Evolutionary conservation across 1,140 invertebrate species (phyloP).

Genomic region (Hesperophylax magnus): DNA sequence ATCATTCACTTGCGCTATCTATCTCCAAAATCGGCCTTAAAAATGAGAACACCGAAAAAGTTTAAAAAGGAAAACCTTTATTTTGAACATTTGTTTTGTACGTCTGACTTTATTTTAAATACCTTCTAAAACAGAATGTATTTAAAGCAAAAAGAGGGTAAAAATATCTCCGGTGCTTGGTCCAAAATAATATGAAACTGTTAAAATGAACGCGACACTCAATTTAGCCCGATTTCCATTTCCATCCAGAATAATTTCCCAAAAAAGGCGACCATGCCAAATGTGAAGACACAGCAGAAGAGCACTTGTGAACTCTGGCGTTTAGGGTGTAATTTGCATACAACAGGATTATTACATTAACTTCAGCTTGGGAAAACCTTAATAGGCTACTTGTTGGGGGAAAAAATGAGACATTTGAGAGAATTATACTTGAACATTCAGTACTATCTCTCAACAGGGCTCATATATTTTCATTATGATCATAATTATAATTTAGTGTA

Average conservation of each 20-base stretch:
- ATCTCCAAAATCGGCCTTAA: no score
- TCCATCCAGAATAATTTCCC: not conserved
- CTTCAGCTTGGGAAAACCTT: conserved; percentile 44
- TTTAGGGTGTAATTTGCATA: conserved; percentile 57
- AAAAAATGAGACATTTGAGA: conserved; percentile 51
- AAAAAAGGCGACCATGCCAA: conserved; percentile 25
- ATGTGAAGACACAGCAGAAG: conserved; percentile 45
- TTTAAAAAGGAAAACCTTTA: no score
- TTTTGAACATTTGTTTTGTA: no score
- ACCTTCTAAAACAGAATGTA: no score
- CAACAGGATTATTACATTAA: conserved; percentile 58
- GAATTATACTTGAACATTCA: conserved; percentile 45
- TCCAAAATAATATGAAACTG: not conserved
- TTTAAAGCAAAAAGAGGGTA: no score
- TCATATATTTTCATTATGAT: conserved; percentile 40
- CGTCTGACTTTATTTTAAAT: no score
- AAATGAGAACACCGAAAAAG: no score
- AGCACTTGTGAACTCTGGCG: conserved; percentile 51
- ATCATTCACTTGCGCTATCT: no score
- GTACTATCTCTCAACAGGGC: conserved; percentile 5
- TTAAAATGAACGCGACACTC: conserved; percentile 15
- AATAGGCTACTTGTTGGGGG: conserved; percentile 55
- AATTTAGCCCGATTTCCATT: conserved; percentile 9
- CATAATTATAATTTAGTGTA: not conserved
- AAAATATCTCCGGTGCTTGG: no score